These are phyloP conservation scores for Agrotis ipsilon DNA, from an alignment of 2,888 invertebrate genomes.

Conservation along the genomic window DNA sequence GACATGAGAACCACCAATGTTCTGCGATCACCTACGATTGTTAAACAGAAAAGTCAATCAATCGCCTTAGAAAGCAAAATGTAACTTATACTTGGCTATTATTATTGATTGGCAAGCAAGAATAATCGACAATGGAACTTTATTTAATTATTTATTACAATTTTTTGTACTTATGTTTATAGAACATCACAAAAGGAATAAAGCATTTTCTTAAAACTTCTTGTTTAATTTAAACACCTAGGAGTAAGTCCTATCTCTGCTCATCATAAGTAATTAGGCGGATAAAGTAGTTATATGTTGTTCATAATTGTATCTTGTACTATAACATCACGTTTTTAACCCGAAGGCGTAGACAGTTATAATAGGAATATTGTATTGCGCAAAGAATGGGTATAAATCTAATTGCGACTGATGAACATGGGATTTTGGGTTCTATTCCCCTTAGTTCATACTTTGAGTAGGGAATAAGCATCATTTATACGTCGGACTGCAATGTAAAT, in stretches of 20 bases:
- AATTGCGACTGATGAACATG: not conserved
- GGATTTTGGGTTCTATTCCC: too few relatives aligned
- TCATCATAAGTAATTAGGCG: too few relatives aligned
- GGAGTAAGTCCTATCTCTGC: too few relatives aligned
- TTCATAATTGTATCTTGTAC: not conserved
- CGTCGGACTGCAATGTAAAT: constrained; percentile 4
- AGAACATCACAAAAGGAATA: constrained; percentile 65
- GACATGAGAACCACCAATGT: constrained; percentile 55
- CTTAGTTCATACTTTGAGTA: too few relatives aligned
- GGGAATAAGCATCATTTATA: not conserved
- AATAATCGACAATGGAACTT: constrained; percentile 32
- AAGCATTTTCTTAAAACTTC: constrained; percentile 57
- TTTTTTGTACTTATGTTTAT: constrained; percentile 59
- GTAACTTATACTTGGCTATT: constrained; percentile 1
- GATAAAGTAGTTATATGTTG: not conserved
- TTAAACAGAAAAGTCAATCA: constrained; percentile 61
- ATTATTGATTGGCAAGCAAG: not conserved
- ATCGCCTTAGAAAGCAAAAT: constrained; percentile 59
- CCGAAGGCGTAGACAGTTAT: not conserved
- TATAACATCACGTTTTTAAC: not conserved
- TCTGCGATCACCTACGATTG: constrained; percentile 52
- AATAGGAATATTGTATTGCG: not conserved
- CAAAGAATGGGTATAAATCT: not conserved
- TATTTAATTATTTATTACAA: constrained; percentile 49
- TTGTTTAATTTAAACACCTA: constrained; percentile 20